Evolutionary conservation across 1,140 invertebrate species (phyloP).

Genomic region (Chironomus tepperi): DNA sequence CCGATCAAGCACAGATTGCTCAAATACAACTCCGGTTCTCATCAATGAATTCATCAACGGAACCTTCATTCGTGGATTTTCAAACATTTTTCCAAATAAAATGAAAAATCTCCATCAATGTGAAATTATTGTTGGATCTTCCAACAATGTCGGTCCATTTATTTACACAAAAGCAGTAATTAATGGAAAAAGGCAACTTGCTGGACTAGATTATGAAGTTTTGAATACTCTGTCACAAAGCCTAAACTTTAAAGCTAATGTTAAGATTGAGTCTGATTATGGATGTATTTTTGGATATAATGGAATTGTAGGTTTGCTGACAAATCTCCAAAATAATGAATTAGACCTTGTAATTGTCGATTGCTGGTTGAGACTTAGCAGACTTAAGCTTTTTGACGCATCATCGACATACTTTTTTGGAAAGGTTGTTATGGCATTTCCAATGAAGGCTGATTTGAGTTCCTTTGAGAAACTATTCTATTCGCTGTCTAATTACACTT

Average conservation of each 20-base stretch:
- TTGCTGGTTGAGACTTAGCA: not conserved
- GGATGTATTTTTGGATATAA: not conserved
- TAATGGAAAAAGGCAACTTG: not conserved
- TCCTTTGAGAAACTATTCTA: not conserved
- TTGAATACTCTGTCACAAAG: not conserved
- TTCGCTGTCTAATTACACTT: not conserved
- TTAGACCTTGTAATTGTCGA: not conserved
- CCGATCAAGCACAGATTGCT: not conserved
- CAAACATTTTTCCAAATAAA: not conserved
- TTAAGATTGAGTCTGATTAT: not conserved
- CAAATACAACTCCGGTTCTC: not conserved
- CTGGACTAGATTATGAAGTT: not conserved
- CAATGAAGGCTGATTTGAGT: not conserved
- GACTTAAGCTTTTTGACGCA: not conserved
- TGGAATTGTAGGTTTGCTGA: not conserved
- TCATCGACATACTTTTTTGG: not conserved
- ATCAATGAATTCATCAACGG: not conserved
- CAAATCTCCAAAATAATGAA: too few species aligned
- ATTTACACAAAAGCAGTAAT: not conserved
- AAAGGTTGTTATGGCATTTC: not conserved
- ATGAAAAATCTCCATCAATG: not conserved
- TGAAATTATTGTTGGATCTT: not conserved
- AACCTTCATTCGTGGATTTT: not conserved
- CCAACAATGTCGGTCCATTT: not conserved
- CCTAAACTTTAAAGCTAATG: not conserved